Percentiles rank a stretch among this genome's conserved stretches.
These are phyloP conservation scores for Ramphastos sulfuratus DNA, from an alignment of 2,113 vertebrate species.

Conservation along the genomic window DNA sequence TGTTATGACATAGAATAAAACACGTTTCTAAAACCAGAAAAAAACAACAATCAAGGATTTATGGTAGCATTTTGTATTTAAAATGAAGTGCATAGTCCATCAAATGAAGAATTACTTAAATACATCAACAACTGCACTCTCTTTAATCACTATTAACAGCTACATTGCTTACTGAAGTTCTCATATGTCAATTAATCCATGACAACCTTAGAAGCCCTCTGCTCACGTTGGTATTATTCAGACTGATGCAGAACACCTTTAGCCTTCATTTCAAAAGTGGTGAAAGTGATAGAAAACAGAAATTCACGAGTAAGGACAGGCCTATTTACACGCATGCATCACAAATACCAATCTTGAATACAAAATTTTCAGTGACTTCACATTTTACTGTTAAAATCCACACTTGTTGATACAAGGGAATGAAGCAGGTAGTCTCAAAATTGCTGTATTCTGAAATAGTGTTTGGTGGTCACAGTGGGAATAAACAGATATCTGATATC, in stretches of 20 bases:
- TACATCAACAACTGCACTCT: neutral
- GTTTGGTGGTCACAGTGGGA: neutral
- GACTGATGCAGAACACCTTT: neutral
- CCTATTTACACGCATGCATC: neutral
- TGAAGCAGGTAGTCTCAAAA: neutral
- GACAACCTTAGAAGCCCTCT: neutral
- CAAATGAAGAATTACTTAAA: slow-evolving; percentile 28
- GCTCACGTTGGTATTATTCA: neutral
- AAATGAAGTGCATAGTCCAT: neutral
- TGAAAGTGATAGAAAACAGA: neutral
- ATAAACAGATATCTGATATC: neutral
- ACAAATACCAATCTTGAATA: neutral
- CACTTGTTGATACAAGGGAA: neutral
- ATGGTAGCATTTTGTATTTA: slow-evolving; percentile 7
- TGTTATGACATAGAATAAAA: neutral
- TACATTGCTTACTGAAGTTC: neutral
- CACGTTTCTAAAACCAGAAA: neutral
- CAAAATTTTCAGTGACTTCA: neutral
- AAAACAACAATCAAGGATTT: neutral
- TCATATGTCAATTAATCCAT: neutral
- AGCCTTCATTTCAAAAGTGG: neutral
- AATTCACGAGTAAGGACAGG: neutral
- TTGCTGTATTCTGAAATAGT: neutral
- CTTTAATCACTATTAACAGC: slow-evolving; percentile 24
- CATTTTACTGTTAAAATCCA: neutral